Conservation (phyloP, 2,797 vertebrate species). For the Halcyon badia region DNA sequence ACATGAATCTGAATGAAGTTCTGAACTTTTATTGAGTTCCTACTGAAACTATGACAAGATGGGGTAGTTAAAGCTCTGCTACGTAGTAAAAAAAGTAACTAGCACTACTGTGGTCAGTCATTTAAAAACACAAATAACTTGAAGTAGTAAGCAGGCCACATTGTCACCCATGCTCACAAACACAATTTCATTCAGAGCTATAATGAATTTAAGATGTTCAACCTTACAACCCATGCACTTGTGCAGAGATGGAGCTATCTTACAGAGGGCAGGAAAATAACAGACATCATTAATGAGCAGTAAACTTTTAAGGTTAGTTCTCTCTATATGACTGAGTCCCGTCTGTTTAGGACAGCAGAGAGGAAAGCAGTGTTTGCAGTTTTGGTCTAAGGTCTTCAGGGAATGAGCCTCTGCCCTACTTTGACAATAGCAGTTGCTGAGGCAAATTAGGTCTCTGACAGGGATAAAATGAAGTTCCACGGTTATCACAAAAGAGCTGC, state of each 20-base stretch:
- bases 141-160: background rate
- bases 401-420: slow-evolving; percentile 7
- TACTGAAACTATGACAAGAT: background rate
- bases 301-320: background rate
- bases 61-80: background rate
- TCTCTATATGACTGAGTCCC: background rate
- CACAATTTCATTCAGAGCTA: background rate
- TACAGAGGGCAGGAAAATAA: background rate
- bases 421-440: slow-evolving; percentile 41
- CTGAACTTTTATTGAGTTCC: background rate
- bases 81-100: background rate
- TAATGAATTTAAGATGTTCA: background rate
- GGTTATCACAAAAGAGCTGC: slow-evolving; percentile 42
- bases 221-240: background rate
- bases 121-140: background rate
- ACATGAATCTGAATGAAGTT: background rate
- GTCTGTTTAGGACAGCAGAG: background rate
- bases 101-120: background rate
- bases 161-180: background rate
- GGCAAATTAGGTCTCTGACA: slow-evolving; percentile 11
- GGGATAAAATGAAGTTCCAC: slow-evolving; percentile 52
- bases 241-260: background rate
- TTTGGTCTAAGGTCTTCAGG: slow-evolving; percentile 4
- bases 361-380: background rate
- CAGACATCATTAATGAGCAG: background rate